Percentiles rank a stretch among this genome's conserved stretches.
phyloP scores from a whole-genome alignment of 2,797 vertebrate genomes.

The Rhabdophis nuchalis region DNA sequence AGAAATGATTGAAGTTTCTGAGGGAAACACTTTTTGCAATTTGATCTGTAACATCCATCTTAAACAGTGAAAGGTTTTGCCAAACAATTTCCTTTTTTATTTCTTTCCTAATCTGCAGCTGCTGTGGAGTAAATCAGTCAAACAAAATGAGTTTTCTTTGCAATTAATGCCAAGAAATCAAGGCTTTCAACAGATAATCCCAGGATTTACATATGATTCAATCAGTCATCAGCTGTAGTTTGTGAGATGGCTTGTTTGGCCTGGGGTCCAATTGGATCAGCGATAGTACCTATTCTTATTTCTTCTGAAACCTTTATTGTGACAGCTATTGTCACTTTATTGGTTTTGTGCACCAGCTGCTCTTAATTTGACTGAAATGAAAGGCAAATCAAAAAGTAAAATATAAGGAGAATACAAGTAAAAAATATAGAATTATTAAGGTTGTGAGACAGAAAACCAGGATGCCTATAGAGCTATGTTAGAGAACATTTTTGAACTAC shows the following conservation, averaged over 20 bases:
- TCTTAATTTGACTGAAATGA: slow-evolving; percentile 8
- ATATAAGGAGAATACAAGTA: background rate
- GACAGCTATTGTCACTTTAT: background rate
- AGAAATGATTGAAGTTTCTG: background rate
- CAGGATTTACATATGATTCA: background rate
- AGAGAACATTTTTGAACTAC: background rate
- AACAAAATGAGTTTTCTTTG: slow-evolving; percentile 8
- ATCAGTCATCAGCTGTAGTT: background rate
- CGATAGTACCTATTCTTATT: background rate
- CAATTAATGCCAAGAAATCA: slow-evolving; percentile 27
- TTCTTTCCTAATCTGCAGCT: slow-evolving; percentile 1
- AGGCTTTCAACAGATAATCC: slow-evolving; percentile 15
- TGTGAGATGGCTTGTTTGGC: background rate
- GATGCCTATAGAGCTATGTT: background rate
- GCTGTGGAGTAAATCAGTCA: slow-evolving; percentile 5
- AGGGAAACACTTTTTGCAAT: background rate
- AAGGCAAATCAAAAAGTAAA: background rate
- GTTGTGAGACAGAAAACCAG: background rate
- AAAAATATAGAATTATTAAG: background rate
- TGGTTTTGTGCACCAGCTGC: background rate
- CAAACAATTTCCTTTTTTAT: slow-evolving; percentile 2
- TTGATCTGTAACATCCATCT: background rate
- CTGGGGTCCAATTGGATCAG: background rate
- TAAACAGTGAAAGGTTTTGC: background rate
- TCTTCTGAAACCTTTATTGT: background rate